Evolutionary conservation across 37 sponge, comb jelly and placozoan species (phyloP), one percentile per base, ranked within the genome.

Genomic region (Halichondria panicea): DNA sequence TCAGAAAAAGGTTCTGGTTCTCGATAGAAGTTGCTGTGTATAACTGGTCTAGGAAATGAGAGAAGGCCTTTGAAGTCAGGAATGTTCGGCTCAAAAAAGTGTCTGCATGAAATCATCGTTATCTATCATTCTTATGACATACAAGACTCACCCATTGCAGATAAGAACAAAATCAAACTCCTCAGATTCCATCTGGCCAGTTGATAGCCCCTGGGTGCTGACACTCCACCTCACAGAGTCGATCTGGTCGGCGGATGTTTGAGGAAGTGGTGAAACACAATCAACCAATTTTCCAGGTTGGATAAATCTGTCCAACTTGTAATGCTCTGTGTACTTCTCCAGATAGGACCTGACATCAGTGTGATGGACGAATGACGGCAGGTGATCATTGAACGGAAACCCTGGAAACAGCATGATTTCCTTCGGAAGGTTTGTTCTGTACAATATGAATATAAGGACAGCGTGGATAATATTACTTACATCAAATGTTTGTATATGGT

Each of bases 361-460:
- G 62, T 93, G 94, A 15, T 64, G 28, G 1, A 63, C 4, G 61
- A 84, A 93, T n/a, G 91, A 81, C 2, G 91, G 90, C 12, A 85
- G 78, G 46, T 68, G 15, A 22, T 65, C 30, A 7, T 59, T 35
- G 44, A 88, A 93, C 0, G 83, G 86, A 43, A 89, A 93, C 28
- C 74, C 83, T 18, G 91, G 76, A 46, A 81, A 93, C 4, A 27
- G 8, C 94, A 93, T 93, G 1, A 93, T 34, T 39, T 88, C 87
- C 50, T 89, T 89, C 9, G 94, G 94, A 11, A 89, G 43, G 35
- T 93, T 93, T 15, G 87, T 81, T 55, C 94, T 93, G 68, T 43
- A 24, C n/a, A n/a, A n/a, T n/a, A n/a, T n/a, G n/a, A n/a, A 15
- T 48, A 48, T 18, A 18, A 15, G 52, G 11, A 15, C 52, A 48